A percentile compares a stretch with the other conserved stretches of the same genome.
phyloP scores from a whole-genome alignment of 2,113 vertebrate genomes.

The Nansenia antarctica region DNA sequence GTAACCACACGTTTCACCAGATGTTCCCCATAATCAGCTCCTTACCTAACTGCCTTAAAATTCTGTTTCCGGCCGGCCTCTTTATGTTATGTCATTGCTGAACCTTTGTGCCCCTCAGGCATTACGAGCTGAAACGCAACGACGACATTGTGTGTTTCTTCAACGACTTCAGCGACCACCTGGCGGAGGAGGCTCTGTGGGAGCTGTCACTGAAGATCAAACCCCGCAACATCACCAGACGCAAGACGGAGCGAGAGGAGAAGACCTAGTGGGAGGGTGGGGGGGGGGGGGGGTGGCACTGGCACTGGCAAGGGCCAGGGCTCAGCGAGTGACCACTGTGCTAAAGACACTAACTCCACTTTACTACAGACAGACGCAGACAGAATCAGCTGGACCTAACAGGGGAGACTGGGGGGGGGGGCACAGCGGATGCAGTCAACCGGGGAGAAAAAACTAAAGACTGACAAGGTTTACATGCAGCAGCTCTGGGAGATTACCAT shows the following conservation, averaged over 20 bases:
- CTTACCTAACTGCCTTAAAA: not conserved
- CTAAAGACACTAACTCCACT: slow-evolving; percentile 73
- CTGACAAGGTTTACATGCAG: slow-evolving; percentile 56
- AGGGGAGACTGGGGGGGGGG: slow-evolving; percentile 30
- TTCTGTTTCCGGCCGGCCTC: not conserved
- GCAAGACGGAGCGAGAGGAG: slow-evolving; percentile 94
- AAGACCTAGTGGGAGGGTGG: slow-evolving; percentile 85
- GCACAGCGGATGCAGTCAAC: slow-evolving; percentile 50
- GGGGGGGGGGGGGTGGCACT: not conserved
- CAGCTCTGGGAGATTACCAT: slow-evolving; percentile 13
- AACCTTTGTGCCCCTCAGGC: slow-evolving; percentile 70
- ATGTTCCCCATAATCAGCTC: not conserved
- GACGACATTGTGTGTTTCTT: slow-evolving; percentile 97
- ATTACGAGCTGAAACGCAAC: slow-evolving; percentile 93
- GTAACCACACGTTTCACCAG: not conserved
- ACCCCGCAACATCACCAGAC: slow-evolving; percentile 88
- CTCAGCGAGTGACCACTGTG: slow-evolving; percentile 58
- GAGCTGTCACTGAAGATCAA: slow-evolving; percentile 98
- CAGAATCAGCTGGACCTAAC: slow-evolving; percentile 50
- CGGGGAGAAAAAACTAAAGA: slow-evolving; percentile 16
- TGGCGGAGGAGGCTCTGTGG: slow-evolving; percentile 97
- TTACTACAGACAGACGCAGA: slow-evolving; percentile 63
- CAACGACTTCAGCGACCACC: slow-evolving; percentile 98
- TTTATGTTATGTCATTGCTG: not conserved
- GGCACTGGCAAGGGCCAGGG: slow-evolving; percentile 1